Base-by-base conservation (phyloP, 1,140 invertebrate species). In the Pogonomyrmex barbatus region DNA sequence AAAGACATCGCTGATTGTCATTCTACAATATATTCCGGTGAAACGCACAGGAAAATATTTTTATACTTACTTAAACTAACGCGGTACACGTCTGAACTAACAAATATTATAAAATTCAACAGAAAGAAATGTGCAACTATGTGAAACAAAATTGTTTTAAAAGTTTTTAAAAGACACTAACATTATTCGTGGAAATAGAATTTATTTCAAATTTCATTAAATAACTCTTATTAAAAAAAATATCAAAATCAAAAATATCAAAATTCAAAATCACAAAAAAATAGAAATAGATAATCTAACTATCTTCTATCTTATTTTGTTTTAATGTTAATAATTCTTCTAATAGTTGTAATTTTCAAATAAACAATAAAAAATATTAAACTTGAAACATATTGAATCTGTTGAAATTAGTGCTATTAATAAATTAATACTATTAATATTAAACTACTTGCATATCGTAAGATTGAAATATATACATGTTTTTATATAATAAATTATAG, bases 51-150 rank as follows among this genome's bases (percentile, higher is more conserved):
- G 8, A 3, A 75, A 60, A 62, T 76, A 76, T 47, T 77, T 47
- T 77, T 77, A 47, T 30, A 36, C 12, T 42, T 42, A n/a, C n/a
- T 62, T 60, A 45, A 58, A 60, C n/a, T 58, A 62, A 77, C 4
- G 52, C 30, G 50, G 10, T n/a, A 52, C 4, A 5, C 33, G 14
- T 14, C 0, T 24, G 30, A 14, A 36, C 47, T 36, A 36, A 3
- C 10, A 14, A 76, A 60, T 10, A 4, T 42, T 24, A 9, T 39
- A 60, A 42, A 73, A 17, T 45, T 14, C 2, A 2, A 45, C 14
- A 12, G n/a, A 45, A 76, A 47, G 24, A 76, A 30, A 76, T 58
- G 1, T 14, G 54, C 12, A 10, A 75, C 4, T 42, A 33, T n/a
- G 1, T 14, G 4, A 62, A 62, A 45, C 45, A 36, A 24, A 24